Evolutionary conservation across 2,888 invertebrate species (phyloP).

Genomic region (Scaptomyza polygonia): DNA sequence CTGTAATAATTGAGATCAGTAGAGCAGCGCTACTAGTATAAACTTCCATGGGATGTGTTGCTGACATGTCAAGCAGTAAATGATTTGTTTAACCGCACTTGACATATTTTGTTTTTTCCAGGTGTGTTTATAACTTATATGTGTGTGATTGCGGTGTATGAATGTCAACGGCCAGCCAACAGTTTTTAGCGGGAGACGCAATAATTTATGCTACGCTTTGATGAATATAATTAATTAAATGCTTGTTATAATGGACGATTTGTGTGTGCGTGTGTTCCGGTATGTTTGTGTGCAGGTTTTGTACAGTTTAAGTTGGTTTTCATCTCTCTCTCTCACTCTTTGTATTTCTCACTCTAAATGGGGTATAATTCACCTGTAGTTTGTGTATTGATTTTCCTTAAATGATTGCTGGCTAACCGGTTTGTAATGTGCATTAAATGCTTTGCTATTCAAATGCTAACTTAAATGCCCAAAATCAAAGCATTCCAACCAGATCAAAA

Average conservation of each 20-base stretch:
- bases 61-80: conserved; percentile 51
- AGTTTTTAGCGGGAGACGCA: conserved; percentile 18
- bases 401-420: conserved; percentile 31
- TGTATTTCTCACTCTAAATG: not conserved
- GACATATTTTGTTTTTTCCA: conserved; percentile 25
- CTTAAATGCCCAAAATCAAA: conserved; percentile 17
- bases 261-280: not conserved
- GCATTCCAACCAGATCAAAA: not conserved
- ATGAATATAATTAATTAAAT: conserved; percentile 72
- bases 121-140: not conserved
- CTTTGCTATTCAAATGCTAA: conserved; percentile 12
- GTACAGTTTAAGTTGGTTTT: no score
- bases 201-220: conserved; percentile 49
- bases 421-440: conserved; percentile 22
- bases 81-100: conserved; percentile 65
- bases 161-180: conserved; percentile 42
- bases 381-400: conserved; percentile 59
- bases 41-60: conserved; percentile 21
- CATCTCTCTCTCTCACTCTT: no score
- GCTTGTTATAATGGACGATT: conserved; percentile 47
- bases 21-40: no score
- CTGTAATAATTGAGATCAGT: conserved; percentile 14
- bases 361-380: conserved; percentile 41
- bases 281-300: conserved; percentile 2
- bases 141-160: conserved; percentile 21